Base-by-base conservation (phyloP, 2,113 vertebrate genomes). In the Cairina moschata region DNA sequence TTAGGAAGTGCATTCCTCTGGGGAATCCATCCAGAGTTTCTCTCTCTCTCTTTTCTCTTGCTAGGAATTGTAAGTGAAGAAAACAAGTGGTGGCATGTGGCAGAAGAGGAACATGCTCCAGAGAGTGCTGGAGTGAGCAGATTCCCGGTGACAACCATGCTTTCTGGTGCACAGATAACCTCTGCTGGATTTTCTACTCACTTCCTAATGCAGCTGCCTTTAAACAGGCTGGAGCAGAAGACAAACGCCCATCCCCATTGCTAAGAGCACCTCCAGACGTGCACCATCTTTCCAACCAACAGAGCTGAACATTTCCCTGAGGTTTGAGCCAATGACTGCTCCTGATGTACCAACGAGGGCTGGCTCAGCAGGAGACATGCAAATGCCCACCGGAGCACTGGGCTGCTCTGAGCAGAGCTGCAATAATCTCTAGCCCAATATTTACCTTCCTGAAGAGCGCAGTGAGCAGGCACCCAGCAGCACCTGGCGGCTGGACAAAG, bases 401-500 rank as follows among this genome's bases (percentile, higher is more conserved):
- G 87, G 78, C 69, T 91, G 59, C 88, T 93, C 95, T 83, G 81
- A 91, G 82, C 81, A 83, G 94, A 92, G 92, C 94, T 93, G 92
- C 90, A 91, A 95, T 93, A 22, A 3, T 91, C 84, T 93, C 94
- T 89, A 74, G 86, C 68, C 78, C 86, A 95, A 93, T 97, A 96
- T 97, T 97, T 95, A 94, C 94, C 86, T 87, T 97, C 85, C 86
- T 69, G 66, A 78, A 91, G 96, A 86, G 83, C 65, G 29, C 63
- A 79, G 83, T 38, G 86, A 71, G 69, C 88, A 96, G 62, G 67
- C 62, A 83, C 75, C 80, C 85, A 76, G 26, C 29, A 86, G 76
- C 97, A 97, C 96, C 97, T 98, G 97, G 50, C 90, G 77, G 81
- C 68, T 66, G 13, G 66, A 78, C 92, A 95, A 97, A 96, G 74